These are phyloP conservation scores for Miniopterus natalensis DNA, from an alignment of 2,113 vertebrate genomes.

Conservation along the genomic window DNA sequence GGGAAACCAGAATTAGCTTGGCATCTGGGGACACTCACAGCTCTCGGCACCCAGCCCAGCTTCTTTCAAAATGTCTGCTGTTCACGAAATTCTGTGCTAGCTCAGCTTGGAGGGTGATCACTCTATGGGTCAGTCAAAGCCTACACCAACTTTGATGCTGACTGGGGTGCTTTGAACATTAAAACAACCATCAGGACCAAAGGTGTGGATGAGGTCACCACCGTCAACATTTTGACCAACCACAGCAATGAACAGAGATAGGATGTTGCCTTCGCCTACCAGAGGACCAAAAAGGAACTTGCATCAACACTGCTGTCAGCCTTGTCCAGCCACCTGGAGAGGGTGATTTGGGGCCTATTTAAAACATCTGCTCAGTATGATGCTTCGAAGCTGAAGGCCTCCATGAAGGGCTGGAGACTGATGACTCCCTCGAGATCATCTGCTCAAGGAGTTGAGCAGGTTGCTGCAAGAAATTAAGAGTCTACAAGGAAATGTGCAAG, in stretches of 20 bases:
- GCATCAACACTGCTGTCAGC: constrained; percentile 93
- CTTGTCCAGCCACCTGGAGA: constrained; percentile 94
- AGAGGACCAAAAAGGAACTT: constrained; percentile 92
- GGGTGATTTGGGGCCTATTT: constrained; percentile 94
- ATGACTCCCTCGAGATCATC: constrained; percentile 95
- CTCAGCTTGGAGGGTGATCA: constrained; percentile 88
- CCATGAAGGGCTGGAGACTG: constrained; percentile 97
- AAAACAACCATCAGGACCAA: constrained; percentile 97
- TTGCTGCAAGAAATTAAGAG: constrained; percentile 92
- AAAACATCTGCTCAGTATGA: constrained; percentile 96
- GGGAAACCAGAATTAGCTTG: neutral
- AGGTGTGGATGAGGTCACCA: constrained; percentile 96
- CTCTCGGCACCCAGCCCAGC: constrained; percentile 54
- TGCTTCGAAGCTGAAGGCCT: constrained; percentile 92
- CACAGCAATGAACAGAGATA: constrained; percentile 93
- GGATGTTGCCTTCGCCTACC: constrained; percentile 94
- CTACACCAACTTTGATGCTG: constrained; percentile 92
- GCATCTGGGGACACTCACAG: neutral
- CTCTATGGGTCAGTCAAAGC: constrained; percentile 88
- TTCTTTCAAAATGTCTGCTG: constrained; percentile 87
- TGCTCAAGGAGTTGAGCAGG: constrained; percentile 93
- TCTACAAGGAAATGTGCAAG: constrained; percentile 95
- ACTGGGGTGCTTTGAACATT: constrained; percentile 93
- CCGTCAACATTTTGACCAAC: constrained; percentile 93
- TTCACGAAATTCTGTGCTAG: constrained; percentile 88